A percentile compares a stretch with the other conserved stretches of the same genome.
phyloP scores from a whole-genome alignment of 2,888 invertebrate genomes.

The Colletes collaris region DNA sequence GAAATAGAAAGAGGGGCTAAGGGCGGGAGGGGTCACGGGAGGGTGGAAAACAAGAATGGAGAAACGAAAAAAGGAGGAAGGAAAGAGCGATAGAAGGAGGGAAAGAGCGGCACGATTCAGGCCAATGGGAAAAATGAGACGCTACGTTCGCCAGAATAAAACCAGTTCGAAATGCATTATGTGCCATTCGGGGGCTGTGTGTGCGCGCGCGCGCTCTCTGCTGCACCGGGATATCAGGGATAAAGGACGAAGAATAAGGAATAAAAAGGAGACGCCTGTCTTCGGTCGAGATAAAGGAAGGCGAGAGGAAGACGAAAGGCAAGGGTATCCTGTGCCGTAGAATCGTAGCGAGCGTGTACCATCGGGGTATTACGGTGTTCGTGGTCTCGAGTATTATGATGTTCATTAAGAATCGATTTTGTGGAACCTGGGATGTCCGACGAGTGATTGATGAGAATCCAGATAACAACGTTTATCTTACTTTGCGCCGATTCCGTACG shows the following conservation, averaged over 20 bases:
- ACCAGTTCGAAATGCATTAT: constrained; percentile 80
- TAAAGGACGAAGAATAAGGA: constrained; percentile 75
- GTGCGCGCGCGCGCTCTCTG: constrained; percentile 55
- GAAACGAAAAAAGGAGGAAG: constrained; percentile 65
- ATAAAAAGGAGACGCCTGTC: constrained; percentile 72
- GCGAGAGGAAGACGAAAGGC: constrained; percentile 44
- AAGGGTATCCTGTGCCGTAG: constrained; percentile 32
- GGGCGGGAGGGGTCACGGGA: constrained; percentile 11
- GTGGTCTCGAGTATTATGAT: not conserved
- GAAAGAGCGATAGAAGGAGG: constrained; percentile 44
- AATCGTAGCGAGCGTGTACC: constrained; percentile 52
- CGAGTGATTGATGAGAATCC: constrained; percentile 7
- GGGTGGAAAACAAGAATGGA: constrained; percentile 55
- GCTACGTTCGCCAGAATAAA: constrained; percentile 68
- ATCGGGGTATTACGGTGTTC: not conserved
- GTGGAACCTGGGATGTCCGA: constrained; percentile 2
- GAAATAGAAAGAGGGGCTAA: constrained; percentile 24
- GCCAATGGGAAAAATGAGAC: constrained; percentile 74
- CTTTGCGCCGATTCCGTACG: not conserved
- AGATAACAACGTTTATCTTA: not conserved
- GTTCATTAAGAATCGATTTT: constrained; percentile 14
- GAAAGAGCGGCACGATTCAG: constrained; percentile 66
- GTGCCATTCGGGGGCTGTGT: constrained; percentile 65
- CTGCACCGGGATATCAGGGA: constrained; percentile 73
- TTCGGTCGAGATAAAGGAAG: constrained; percentile 53